Conservation (phyloP, 2,113 vertebrate genomes). For the Neolamprologus devosi region DNA sequence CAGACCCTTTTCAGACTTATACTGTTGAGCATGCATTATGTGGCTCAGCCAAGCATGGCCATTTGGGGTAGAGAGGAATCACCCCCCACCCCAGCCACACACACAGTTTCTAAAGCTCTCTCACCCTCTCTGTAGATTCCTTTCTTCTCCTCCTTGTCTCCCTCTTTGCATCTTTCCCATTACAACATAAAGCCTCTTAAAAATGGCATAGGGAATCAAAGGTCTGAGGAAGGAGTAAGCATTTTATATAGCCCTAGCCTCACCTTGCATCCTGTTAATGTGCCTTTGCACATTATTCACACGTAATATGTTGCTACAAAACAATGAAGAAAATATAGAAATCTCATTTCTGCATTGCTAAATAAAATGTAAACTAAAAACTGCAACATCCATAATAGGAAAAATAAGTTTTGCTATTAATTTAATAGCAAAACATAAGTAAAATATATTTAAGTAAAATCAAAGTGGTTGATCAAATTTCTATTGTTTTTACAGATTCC, state of each 20-base stretch:
- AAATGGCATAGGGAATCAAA: slow-evolving; percentile 7
- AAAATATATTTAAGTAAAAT: background rate
- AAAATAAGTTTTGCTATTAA: background rate
- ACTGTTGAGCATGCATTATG: slow-evolving; percentile 68
- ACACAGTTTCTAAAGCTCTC: background rate
- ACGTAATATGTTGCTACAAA: background rate
- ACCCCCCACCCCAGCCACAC: background rate
- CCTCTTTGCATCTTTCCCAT: background rate
- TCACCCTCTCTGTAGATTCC: background rate
- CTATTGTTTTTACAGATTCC: background rate
- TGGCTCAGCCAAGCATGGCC: slow-evolving; percentile 50
- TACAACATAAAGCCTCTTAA: slow-evolving; percentile 24
- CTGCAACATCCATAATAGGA: background rate
- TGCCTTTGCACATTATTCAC: background rate
- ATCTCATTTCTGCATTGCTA: background rate
- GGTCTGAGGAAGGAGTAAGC: background rate
- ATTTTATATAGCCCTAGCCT: background rate
- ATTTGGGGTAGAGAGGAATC: slow-evolving; percentile 19
- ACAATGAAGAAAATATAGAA: background rate
- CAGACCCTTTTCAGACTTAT: slow-evolving; percentile 51
- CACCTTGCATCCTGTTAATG: background rate
- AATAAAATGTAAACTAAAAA: background rate
- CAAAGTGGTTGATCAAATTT: background rate
- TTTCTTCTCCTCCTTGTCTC: background rate
- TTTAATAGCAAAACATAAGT: background rate